Base-by-base conservation (phyloP, 2,888 invertebrate genomes). In the Gibbula magus region DNA sequence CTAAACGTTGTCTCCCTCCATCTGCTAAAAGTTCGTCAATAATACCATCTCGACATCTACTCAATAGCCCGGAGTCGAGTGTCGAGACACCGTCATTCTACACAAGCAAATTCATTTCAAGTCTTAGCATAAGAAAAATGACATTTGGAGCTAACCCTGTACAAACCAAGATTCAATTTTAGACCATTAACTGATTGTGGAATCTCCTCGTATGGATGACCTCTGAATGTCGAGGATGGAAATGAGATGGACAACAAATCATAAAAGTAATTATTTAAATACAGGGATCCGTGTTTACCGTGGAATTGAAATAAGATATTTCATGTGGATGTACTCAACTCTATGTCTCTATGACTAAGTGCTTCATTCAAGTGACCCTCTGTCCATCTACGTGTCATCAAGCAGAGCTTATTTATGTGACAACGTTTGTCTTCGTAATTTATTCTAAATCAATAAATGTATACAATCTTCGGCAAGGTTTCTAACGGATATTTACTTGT, bases 21-120 rank as follows among this genome's bases (percentile, higher is more conserved):
- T 70, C 70, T 70, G 70, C 70, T 70, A 70, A 70, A 70, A 70
- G 70, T 70, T 70, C 70, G 70, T 70, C 70, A 70, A 70, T 70
- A 70, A 70, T 20, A 39, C 18, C 70, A 18, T 35, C 32, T 70
- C 70, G 70, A 70, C 70, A 70, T 39, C 35, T 32, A 16, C 39
- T 70, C 35, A 70, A 70, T 70, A 39, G 70, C 18, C 35, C 10
- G 39, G 20, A 32, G 70, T 70, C 70, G 39, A 39, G 70, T 35
- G 70, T 18, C 70, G 70, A 70, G 70, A 70, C 70, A 20, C 35
- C 16, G 70, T 35, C 35, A 32, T 70, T 70, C 70, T 70, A 32
- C 35, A 35, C 18, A 16, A n/a, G 70, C 8, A 70, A 70, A 70
- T 70, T 70, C 70, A 70, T 35, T 70, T 70, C 70, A 70, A 32